A percentile compares a stretch with the other conserved stretches of the same genome.
Conservation (phyloP, 2,888 invertebrate genomes). For the Hydropsyche betteni region DNA sequence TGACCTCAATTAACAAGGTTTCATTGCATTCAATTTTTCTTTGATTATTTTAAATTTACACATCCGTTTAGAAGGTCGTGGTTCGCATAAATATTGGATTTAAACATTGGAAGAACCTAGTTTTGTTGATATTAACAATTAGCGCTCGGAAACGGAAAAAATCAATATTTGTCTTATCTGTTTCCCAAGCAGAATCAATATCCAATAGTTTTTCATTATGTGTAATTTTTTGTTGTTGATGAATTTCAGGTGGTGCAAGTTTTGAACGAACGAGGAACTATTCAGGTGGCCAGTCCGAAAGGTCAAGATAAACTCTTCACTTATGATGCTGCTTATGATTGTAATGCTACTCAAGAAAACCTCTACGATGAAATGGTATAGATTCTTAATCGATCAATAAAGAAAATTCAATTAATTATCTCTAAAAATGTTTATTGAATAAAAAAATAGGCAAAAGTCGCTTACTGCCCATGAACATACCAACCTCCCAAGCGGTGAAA, state of each 20-base stretch:
- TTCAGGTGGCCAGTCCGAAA: constrained; percentile 89
- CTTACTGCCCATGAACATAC: no score
- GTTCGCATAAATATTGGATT: neutral
- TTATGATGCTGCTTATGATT: constrained; percentile 97
- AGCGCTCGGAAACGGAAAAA: neutral
- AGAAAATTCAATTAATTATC: no score
- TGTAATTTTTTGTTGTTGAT: neutral
- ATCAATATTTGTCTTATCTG: constrained; percentile 3
- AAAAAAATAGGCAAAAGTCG: no score
- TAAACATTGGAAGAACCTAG: constrained; percentile 6
- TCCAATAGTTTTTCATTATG: neutral
- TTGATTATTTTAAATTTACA: no score
- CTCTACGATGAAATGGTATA: constrained; percentile 92
- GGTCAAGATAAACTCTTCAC: constrained; percentile 93
- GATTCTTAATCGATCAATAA: neutral
- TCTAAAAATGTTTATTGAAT: no score
- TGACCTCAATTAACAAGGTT: no score
- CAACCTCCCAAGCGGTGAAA: no score
- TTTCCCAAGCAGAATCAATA: neutral
- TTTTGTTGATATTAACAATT: constrained; percentile 6
- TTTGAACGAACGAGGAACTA: constrained; percentile 84
- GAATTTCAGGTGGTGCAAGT: constrained; percentile 77
- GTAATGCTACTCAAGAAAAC: constrained; percentile 86
- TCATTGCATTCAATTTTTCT: no score
- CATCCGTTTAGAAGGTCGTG: neutral